Percentiles rank a stretch among this genome's conserved stretches.
Conservation (phyloP, 2,888 invertebrate species). For the Parnassius glacialis region DNA sequence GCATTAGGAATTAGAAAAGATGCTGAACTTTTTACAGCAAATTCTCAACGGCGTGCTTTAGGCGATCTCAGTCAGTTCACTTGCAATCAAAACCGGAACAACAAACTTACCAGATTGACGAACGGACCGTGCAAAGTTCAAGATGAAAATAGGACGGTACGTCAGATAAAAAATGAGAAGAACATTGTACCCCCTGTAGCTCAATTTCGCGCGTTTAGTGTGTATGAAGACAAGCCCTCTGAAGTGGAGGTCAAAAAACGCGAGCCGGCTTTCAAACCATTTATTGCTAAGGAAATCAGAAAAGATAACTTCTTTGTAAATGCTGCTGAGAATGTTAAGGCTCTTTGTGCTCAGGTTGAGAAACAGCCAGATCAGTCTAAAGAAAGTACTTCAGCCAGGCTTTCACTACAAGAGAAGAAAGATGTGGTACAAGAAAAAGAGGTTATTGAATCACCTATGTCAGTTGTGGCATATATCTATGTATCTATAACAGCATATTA, state of each 20-base stretch:
- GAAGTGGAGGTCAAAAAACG: conserved; percentile 70
- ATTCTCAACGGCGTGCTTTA: conserved; percentile 83
- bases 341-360: conserved; percentile 57
- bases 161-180: conserved; percentile 74
- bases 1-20: conserved; percentile 77
- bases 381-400: conserved; percentile 47
- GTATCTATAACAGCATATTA: conserved; percentile 74
- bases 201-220: conserved; percentile 88
- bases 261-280: conserved; percentile 69
- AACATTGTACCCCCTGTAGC: conserved; percentile 83
- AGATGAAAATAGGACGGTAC: conserved; percentile 71
- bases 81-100: conserved; percentile 74
- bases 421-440: conserved; percentile 73
- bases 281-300: conserved; percentile 62
- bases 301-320: conserved; percentile 59
- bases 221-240: conserved; percentile 84
- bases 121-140: conserved; percentile 72
- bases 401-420: conserved; percentile 62
- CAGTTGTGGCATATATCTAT: too few relatives aligned
- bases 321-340: conserved; percentile 61
- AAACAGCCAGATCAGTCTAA: conserved; percentile 60
- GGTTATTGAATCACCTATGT: conserved; percentile 81
- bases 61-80: conserved; percentile 83
- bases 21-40: conserved; percentile 64
- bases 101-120: conserved; percentile 74